Evolutionary conservation across 2,888 invertebrate genomes (phyloP), one percentile per base, ranked within the genome.

Genomic region (Oeneis ivallda): DNA sequence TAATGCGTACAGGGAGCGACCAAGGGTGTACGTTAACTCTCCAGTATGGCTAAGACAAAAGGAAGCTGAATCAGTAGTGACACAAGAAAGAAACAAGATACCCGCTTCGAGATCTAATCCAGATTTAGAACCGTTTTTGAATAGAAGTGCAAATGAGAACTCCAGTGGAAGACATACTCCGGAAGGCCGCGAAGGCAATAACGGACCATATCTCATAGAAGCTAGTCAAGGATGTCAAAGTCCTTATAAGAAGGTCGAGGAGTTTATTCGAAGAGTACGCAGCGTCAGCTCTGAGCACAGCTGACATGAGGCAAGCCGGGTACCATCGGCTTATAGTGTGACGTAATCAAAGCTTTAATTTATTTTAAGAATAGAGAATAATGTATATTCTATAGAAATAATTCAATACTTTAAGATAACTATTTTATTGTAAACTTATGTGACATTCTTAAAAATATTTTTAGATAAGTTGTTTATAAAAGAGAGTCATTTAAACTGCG

Each of bases 21-120:
- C 93, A 32, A 92, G 88, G 73, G 82, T 94, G 49, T 94, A 94
- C 78, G 91, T 86, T 70, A 92, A 94, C 76, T 94, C 94, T 3
- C 94, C 94, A 0, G 89, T 94, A 19, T 94, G 94, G 94, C 76
- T 93, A 57, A 86, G 93, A 0, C 93, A 94, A 76, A 85, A 76
- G 67, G 89, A 88, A 67, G 84, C 83, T 1, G 89, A 87, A 69
- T 74, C 76, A 26, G 80, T 78, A 4, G 79, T 76, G 1, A 74
- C 73, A 11, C 85, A 86, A 37, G 82, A 80, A 19, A 82, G 74
- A 43, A 81, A 74, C 62, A 79, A 75, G 1, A 77, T 13, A 9
- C 75, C 74, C 5, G 77, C 73, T 11, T 71, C 74, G 13, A 78
- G 81, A 0, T 75, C 76, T 1, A 78, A 76, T 10, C 78, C 81